Base-by-base conservation (phyloP, 2,888 invertebrate species). In the Kryphioiulus occultus region DNA sequence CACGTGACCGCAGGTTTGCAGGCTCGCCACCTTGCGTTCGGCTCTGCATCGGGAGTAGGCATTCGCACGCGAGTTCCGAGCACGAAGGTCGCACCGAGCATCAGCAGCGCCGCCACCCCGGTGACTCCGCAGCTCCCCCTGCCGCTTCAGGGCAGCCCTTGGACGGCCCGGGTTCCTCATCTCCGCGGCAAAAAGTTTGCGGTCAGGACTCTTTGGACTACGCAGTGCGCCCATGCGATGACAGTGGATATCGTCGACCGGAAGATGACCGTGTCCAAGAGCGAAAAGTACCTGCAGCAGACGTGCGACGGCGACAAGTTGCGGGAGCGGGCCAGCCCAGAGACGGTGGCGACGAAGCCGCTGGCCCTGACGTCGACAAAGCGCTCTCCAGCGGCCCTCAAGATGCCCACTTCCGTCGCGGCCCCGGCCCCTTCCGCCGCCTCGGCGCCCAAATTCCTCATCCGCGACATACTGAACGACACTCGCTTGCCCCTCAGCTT, bases 401-500 rank as follows among this genome's bases (percentile, higher is more conserved):
- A 44, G 85, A 32, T 82, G 82, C 30, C 85, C 17, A 2, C 42
- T 35, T 26, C 85, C 26, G 35, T 39, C 22, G 78, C 47, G 59
- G 47, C 84, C 9, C n/a, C 85, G 82, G 53, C 87, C 30, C 30
- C 86, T 22, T 35, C 86, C 30, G 19, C 86, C 26, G 44, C 88
- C 12, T 22, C 42, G 9, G 35, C 85, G 44, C 88, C 88, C 15
- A 88, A 87, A 47, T 88, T 88, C 53, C 87, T 88, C 26, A 88
- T 88, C 39, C 87, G 88, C 85, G 88, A 88, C 88, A 88, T 88
- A 44, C 78, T 88, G n/a, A 88, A 87, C 87, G 78, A 88, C 68
- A 88, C 35, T 44, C 84, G 88, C 32, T 87, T 22, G 30, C 26
- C 53, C 22, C 47, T 47, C 19, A 19, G 47, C 47, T 47, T 47